These are phyloP conservation scores for Zophobas atratus DNA, from an alignment of 1,140 invertebrate genomes.

Conservation along the genomic window DNA sequence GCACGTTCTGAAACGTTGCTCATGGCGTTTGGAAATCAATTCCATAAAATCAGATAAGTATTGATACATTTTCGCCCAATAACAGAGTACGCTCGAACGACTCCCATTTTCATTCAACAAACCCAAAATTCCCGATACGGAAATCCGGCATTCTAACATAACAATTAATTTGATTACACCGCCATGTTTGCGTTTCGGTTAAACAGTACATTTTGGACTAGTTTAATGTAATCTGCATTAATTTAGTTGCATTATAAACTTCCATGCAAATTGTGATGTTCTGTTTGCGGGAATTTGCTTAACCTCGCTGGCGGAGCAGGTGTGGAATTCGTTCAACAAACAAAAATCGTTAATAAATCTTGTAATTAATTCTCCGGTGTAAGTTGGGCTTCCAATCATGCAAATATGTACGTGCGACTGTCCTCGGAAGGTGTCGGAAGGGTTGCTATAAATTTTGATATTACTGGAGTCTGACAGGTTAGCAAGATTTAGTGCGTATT, in stretches of 20 bases:
- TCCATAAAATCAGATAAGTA: constrained; percentile 31
- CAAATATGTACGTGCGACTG: neutral
- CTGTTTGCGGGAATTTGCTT: neutral
- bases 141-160: neutral
- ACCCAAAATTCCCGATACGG: neutral
- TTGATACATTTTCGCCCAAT: neutral
- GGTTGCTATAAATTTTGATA: constrained; percentile 6
- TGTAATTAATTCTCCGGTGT: neutral
- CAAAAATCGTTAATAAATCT: neutral
- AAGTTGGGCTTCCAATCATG: neutral
- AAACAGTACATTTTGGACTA: constrained; percentile 4
- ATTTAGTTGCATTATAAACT: constrained; percentile 30
- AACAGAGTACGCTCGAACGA: neutral
- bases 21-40: constrained; percentile 31
- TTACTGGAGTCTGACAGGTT: constrained; percentile 1
- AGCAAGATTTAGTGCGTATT: constrained; percentile 20
- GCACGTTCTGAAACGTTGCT: constrained; percentile 28
- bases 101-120: neutral
- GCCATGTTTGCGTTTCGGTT: neutral
- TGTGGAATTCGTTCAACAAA: neutral
- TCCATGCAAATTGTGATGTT: constrained; percentile 3
- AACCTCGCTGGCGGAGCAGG: neutral
- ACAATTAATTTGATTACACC: neutral
- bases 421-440: neutral
- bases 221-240: constrained; percentile 35